Evolutionary conservation across 1,140 invertebrate genomes (phyloP).

Genomic region (Ceratosolen solmsi): DNA sequence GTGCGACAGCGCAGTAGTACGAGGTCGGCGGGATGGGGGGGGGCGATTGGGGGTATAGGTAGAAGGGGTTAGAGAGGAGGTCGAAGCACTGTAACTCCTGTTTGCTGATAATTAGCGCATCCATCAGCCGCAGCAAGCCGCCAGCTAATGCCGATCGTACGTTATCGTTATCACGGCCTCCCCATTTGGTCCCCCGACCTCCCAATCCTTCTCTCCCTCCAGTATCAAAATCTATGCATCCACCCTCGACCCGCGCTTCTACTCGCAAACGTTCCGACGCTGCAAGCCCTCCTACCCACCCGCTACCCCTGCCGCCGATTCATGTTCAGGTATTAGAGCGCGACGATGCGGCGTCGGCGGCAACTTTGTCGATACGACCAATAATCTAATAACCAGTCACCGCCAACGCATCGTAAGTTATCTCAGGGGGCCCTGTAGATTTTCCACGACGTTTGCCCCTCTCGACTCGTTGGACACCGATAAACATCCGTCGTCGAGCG

Average conservation of each 20-base stretch:
- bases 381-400: constrained; percentile 74
- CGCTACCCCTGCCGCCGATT: constrained; percentile 38
- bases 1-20: not conserved
- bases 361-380: constrained; percentile 69
- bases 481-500: constrained; percentile 56
- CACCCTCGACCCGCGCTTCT: too few species aligned
- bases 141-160: constrained; percentile 74
- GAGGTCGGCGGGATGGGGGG: not conserved
- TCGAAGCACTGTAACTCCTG: constrained; percentile 72
- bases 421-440: constrained; percentile 60
- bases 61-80: not conserved
- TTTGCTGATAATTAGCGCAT: constrained; percentile 75
- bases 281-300: constrained; percentile 36
- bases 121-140: constrained; percentile 72
- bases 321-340: constrained; percentile 56
- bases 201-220: not conserved
- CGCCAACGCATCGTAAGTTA: constrained; percentile 69
- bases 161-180: constrained; percentile 72
- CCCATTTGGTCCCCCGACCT: constrained; percentile 49
- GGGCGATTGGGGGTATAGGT: not conserved
- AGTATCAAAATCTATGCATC: constrained; percentile 17
- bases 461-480: constrained; percentile 59
- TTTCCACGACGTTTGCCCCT: constrained; percentile 59
- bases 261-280: constrained; percentile 51
- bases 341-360: constrained; percentile 58